Percentiles rank a stretch among this genome's conserved stretches.
Evolutionary conservation across 2,888 invertebrate genomes (phyloP).

Genomic region (Halictus ligatus): DNA sequence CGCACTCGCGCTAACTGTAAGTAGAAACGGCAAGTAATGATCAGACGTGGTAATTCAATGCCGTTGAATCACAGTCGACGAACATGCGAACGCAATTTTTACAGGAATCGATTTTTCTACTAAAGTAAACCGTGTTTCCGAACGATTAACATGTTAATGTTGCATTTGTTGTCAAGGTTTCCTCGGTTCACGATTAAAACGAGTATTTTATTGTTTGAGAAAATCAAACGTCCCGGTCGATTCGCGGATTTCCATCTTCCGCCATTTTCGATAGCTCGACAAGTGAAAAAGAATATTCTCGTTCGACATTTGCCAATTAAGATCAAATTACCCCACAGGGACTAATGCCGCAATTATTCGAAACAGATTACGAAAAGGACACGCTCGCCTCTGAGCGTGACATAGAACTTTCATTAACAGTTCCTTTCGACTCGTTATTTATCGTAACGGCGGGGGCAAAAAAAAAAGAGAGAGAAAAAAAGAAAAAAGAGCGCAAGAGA

Average conservation of each 20-base stretch:
- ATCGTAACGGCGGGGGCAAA: neutral
- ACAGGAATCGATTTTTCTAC: neutral
- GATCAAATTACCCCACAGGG: neutral
- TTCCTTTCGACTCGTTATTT: constrained; percentile 12
- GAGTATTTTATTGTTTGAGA: too few species aligned
- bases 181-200: neutral
- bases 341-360: constrained; percentile 3
- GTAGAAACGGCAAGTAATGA: neutral
- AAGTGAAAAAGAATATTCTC: neutral
- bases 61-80: neutral
- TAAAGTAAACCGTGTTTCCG: neutral
- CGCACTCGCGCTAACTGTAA: neutral
- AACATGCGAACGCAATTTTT: neutral
- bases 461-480: neutral
- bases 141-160: neutral
- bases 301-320: neutral
- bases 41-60: neutral
- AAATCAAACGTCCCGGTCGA: too few species aligned
- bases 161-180: neutral
- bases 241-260: neutral
- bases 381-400: neutral
- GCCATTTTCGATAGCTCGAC: neutral
- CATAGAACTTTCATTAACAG: constrained; percentile 12
- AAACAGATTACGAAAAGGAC: neutral
- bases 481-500: neutral